These are phyloP conservation scores for Meteorus sp. DNA, from an alignment of 1,140 invertebrate species.

Conservation along the genomic window DNA sequence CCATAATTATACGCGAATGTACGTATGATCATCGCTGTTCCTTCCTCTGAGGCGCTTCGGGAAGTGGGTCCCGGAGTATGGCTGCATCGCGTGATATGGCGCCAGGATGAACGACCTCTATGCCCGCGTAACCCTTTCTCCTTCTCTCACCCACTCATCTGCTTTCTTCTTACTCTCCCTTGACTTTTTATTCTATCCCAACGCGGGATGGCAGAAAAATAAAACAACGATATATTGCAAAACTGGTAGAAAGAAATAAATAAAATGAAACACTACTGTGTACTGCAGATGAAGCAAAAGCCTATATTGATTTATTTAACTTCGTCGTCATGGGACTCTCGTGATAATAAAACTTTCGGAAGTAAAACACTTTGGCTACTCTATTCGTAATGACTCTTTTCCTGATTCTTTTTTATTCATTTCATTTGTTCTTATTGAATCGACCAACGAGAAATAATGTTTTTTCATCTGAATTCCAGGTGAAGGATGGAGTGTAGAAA, in stretches of 20 bases:
- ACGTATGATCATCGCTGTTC: no score
- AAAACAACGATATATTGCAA: slow-evolving; percentile 19
- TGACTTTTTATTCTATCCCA: no score
- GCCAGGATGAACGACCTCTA: slow-evolving; percentile 30
- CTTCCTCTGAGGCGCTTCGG: neutral
- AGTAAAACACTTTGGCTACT: slow-evolving; percentile 18
- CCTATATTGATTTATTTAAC: slow-evolving; percentile 51
- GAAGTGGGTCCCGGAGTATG: slow-evolving; percentile 15
- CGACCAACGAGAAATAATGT: no score
- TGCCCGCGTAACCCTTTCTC: neutral
- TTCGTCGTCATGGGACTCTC: slow-evolving; percentile 34
- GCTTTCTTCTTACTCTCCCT: no score
- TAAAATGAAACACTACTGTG: slow-evolving; percentile 27
- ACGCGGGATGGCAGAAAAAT: no score
- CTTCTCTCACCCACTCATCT: no score
- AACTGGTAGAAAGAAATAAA: slow-evolving; percentile 17
- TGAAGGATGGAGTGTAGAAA: no score
- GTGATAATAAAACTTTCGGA: slow-evolving; percentile 30
- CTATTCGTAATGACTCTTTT: neutral
- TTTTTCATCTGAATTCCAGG: no score
- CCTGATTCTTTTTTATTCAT: neutral
- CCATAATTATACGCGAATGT: no score
- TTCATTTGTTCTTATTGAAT: neutral
- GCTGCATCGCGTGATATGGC: slow-evolving; percentile 14
- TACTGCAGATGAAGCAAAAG: slow-evolving; percentile 8